Evolutionary conservation across 2,797 vertebrate species (phyloP).

Genomic region (Falco berigora): DNA sequence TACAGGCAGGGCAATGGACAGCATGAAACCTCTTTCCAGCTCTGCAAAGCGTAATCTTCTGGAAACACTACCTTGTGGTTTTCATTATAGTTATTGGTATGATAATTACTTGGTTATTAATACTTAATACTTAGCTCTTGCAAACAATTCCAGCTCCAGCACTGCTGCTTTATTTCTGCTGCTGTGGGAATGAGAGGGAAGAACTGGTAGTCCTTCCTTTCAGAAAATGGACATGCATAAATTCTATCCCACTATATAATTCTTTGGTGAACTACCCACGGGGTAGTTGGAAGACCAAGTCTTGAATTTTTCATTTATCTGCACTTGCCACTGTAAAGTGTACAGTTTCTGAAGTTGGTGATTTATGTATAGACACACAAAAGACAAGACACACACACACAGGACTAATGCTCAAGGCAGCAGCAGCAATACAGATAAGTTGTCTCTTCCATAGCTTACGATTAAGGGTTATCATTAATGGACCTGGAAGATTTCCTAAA

Average conservation of each 20-base stretch:
- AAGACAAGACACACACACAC: background rate
- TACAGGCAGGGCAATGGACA: background rate
- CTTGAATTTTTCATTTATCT: background rate
- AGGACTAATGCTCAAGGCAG: background rate
- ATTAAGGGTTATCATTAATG: background rate
- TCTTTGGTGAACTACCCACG: background rate
- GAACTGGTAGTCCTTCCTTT: background rate
- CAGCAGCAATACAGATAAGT: background rate
- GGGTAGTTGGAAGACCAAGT: background rate
- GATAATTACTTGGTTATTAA: conserved; percentile 27
- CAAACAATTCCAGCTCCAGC: background rate
- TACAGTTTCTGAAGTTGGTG: background rate
- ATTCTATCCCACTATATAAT: background rate
- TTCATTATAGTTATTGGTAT: background rate
- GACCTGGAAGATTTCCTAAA: background rate
- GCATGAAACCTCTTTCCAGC: background rate
- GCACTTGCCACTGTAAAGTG: background rate
- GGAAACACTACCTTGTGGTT: background rate
- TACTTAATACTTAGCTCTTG: background rate
- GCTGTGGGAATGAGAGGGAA: background rate
- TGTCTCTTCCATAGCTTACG: background rate
- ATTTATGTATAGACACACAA: background rate
- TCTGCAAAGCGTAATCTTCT: background rate
- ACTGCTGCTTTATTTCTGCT: background rate
- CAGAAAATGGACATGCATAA: background rate